Evolutionary conservation across 2,113 vertebrate species (phyloP).

Genomic region (Microtus oregoni): DNA sequence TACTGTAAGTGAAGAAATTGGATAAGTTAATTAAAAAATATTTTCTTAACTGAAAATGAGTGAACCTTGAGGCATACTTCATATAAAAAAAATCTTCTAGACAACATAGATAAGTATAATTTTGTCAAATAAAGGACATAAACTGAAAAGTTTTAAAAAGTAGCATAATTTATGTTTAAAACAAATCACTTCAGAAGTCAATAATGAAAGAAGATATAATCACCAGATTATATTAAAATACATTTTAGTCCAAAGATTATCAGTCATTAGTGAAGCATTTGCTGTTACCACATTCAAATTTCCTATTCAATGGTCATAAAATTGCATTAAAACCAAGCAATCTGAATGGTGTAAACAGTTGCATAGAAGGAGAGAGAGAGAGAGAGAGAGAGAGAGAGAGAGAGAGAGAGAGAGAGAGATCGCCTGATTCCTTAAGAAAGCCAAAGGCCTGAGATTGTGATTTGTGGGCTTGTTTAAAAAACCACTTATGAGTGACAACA

Average conservation of each 20-base stretch:
- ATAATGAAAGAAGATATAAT: conserved; percentile 1
- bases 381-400: background rate
- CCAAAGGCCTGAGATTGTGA: too few species aligned
- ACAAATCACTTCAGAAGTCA: conserved; percentile 47
- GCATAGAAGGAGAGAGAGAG: background rate
- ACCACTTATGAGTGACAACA: too few species aligned
- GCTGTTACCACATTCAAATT: conserved; percentile 45
- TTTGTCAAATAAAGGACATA: background rate
- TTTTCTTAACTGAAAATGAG: conserved; percentile 18
- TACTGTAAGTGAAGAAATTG: background rate
- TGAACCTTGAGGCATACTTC: background rate
- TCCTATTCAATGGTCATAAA: conserved; percentile 29
- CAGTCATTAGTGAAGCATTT: conserved; percentile 40
- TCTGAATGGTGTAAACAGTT: conserved; percentile 59
- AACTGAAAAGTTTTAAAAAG: conserved; percentile 28
- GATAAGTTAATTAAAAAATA: conserved; percentile 2
- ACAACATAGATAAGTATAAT: background rate
- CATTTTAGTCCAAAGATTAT: conserved; percentile 31
- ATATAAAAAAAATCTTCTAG: background rate
- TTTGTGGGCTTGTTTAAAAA: too few species aligned
- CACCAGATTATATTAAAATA: conserved; percentile 43
- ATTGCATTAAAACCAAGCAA: conserved; percentile 20
- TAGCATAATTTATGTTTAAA: conserved; percentile 23
- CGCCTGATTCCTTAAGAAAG: conserved; percentile 20
- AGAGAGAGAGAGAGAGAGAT: conserved; percentile 25